These are phyloP conservation scores for Diploscapter pachys DNA, from an alignment of 1,140 invertebrate species.

Conservation along the genomic window DNA sequence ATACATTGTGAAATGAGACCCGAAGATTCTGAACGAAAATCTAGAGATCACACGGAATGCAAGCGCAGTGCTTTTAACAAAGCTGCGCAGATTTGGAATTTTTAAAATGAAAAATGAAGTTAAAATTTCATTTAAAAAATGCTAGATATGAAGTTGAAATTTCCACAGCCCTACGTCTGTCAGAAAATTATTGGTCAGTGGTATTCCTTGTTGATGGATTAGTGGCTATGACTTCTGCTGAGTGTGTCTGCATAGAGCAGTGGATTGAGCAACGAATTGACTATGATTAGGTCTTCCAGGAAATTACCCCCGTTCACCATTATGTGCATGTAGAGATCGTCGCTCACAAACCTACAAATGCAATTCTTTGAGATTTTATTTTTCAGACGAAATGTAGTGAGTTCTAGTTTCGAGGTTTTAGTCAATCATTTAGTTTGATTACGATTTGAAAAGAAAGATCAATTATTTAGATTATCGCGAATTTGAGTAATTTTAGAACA, in stretches of 20 bases:
- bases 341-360: slow-evolving; percentile 37
- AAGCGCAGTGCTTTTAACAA: neutral
- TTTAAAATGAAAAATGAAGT: neutral
- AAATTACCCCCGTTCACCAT: slow-evolving; percentile 37
- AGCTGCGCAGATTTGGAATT: neutral
- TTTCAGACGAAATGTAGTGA: too few species aligned
- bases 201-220: neutral
- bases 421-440: too few species aligned
- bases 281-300: slow-evolving; percentile 49
- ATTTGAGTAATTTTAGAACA: neutral
- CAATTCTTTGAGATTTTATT: neutral
- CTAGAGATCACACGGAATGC: too few species aligned
- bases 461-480: neutral
- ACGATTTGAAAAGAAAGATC: neutral
- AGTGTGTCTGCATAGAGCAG: slow-evolving; percentile 34
- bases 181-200: neutral
- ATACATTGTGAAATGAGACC: neutral
- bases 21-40: too few species aligned
- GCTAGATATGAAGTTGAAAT: slow-evolving; percentile 19
- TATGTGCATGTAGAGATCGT: slow-evolving; percentile 29
- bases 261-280: slow-evolving; percentile 50
- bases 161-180: slow-evolving; percentile 4
- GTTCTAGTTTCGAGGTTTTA: too few species aligned
- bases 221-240: too few species aligned
- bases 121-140: neutral